phyloP scores from a whole-genome alignment of 2,113 vertebrate species.

The Abramis brama region DNA sequence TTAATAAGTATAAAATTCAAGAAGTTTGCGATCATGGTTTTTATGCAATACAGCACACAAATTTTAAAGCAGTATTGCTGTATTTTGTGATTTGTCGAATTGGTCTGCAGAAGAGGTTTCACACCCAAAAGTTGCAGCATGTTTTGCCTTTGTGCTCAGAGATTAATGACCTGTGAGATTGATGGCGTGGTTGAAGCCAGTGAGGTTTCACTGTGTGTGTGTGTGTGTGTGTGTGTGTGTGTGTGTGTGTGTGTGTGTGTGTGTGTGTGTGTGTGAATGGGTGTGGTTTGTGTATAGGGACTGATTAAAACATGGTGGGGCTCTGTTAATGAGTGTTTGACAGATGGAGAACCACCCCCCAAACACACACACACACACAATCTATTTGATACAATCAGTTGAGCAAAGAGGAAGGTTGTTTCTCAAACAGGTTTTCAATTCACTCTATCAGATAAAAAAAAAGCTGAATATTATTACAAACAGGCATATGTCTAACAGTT shows the following conservation, averaged over 20 bases:
- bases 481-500: too few species aligned
- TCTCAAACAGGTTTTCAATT: constrained; percentile 34
- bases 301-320: constrained; percentile 73
- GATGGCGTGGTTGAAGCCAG: constrained; percentile 50
- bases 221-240: constrained; percentile 27
- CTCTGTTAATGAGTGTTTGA: constrained; percentile 71
- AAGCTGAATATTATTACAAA: not conserved
- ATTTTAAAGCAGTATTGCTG: not conserved
- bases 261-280: constrained; percentile 19
- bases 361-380: constrained; percentile 14
- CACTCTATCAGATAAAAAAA: constrained; percentile 6
- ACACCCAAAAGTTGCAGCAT: constrained; percentile 24
- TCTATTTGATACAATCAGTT: not conserved
- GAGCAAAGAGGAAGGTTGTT: constrained; percentile 6
- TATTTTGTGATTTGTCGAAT: not conserved
- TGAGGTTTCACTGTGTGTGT: not conserved
- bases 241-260: not conserved
- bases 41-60: not conserved
- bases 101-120: constrained; percentile 16
- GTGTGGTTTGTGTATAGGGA: constrained; percentile 16
- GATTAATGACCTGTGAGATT: constrained; percentile 78
- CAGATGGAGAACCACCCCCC: constrained; percentile 74
- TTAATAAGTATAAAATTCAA: not conserved
- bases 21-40: not conserved
- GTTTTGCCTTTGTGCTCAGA: constrained; percentile 28